Evolutionary conservation across 2,888 invertebrate genomes (phyloP).

Genomic region (Noctua janthina): DNA sequence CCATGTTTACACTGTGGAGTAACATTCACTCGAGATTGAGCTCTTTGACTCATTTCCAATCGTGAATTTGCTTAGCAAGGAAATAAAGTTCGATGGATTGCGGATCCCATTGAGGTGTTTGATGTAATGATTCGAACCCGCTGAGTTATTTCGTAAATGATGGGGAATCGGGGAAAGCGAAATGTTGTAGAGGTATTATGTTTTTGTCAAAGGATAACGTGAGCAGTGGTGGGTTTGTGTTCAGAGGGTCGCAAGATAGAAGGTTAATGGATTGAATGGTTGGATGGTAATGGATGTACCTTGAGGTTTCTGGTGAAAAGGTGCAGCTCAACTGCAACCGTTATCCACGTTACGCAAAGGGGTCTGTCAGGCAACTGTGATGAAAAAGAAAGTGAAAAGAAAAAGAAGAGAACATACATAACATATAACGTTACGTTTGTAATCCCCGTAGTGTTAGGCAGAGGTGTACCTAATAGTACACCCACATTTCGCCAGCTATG

Average conservation of each 20-base stretch:
- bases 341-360: not conserved
- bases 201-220: not conserved
- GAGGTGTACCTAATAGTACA: not conserved
- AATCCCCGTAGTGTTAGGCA: not conserved
- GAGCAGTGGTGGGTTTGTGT: not conserved
- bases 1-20: not conserved
- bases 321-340: not conserved
- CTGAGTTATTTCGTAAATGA: slow-evolving; percentile 29
- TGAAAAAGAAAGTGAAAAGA: not conserved
- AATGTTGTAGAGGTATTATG: slow-evolving; percentile 1
- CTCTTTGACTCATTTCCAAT: slow-evolving; percentile 56
- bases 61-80: slow-evolving; percentile 47
- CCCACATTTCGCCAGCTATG: not conserved
- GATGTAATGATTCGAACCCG: slow-evolving; percentile 30
- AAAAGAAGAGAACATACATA: not conserved
- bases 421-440: not conserved
- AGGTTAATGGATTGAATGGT: not conserved
- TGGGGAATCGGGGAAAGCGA: not conserved
- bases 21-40: slow-evolving; percentile 41
- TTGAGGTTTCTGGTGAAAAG: not conserved
- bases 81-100: slow-evolving; percentile 47
- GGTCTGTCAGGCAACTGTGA: too few relatives aligned
- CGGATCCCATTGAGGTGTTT: slow-evolving; percentile 30
- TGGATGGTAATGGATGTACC: too few relatives aligned
- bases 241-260: too few relatives aligned